Evolutionary conservation across 2,113 vertebrate species (phyloP), one percentile per base, ranked within the genome.

Genomic region (Erpornis zantholeuca): DNA sequence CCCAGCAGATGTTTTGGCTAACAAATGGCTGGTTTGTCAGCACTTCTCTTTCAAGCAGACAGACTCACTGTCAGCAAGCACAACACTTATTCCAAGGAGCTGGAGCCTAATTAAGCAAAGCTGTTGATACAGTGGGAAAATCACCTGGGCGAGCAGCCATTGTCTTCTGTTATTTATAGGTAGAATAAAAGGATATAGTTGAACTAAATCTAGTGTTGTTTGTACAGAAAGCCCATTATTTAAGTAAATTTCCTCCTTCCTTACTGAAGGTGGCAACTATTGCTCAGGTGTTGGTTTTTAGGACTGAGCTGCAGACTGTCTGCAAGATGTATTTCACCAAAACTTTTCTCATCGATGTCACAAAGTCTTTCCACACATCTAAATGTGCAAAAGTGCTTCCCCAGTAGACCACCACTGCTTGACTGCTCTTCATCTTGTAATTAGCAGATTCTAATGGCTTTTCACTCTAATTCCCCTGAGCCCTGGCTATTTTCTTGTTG

Each of bases 361-460:
- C 2, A 0, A 40, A 94, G 52, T 15, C 60, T 78, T 52, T 66
- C 84, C 61, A 38, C n/a, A 38, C 11, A 86, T 24, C 44, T 36
- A 78, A 56, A 78, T n/a, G 57, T 5, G 12, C 14, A 35, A 35
- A 88, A 96, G 49, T 5, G 0, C 68, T 3, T 86, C 75, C 90
- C 76, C 69, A 73, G 40, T 2, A 92, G 93, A 88, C 54, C 49
- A 71, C 72, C 44, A 12, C 61, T 49, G 63, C 75, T 49, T 49
- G 59, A 69, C 70, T 88, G 86, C 57, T 87, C 86, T 75, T 78
- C 50, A n/a, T 44, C 70, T 90, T 25, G 42, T 64, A 81, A 96
- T 90, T 86, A 96, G 52, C 64, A 83, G 90, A 77, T 85, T 94
- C 45, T 56, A 95, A 93, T 35, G 69, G 52, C 64, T 90, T 86